A percentile compares a stretch with the other conserved stretches of the same genome.
phyloP scores from a whole-genome alignment of 2,113 vertebrate species.

The Scatophagus argus region DNA sequence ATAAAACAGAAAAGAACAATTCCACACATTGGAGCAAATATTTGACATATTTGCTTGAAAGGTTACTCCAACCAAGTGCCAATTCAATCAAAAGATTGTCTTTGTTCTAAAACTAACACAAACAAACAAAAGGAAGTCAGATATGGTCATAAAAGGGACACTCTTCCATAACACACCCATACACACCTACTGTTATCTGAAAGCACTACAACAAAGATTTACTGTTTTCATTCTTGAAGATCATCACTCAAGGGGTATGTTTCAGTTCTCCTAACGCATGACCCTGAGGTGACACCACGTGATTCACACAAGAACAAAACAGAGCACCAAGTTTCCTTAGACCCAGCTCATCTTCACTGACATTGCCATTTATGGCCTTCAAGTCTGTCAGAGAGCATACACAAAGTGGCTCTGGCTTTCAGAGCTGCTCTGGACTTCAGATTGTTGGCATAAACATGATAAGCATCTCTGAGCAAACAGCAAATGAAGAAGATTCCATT shows the following conservation, averaged over 20 bases:
- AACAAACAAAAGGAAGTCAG: no score
- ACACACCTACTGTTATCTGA: neutral
- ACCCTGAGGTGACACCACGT: neutral
- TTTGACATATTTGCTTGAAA: neutral
- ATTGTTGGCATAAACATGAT: no score
- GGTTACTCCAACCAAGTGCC: no score
- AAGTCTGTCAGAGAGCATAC: neutral
- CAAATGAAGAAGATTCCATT: conserved; percentile 11
- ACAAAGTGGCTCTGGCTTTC: conserved; percentile 6
- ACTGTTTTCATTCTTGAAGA: neutral
- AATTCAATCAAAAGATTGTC: no score
- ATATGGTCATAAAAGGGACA: neutral
- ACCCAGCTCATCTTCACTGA: neutral
- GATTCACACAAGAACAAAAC: neutral
- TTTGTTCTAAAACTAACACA: no score
- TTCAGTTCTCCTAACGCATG: neutral
- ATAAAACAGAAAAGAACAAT: neutral
- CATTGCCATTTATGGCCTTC: conserved; percentile 15
- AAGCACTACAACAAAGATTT: neutral
- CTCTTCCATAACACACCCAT: neutral
- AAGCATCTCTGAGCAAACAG: conserved; percentile 19
- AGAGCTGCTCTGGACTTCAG: neutral
- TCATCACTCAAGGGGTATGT: neutral
- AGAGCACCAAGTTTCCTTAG: neutral
- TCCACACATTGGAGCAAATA: neutral